Evolutionary conservation across 1,140 invertebrate species (phyloP).

Genomic region (Drosophila sulfurigaster): DNA sequence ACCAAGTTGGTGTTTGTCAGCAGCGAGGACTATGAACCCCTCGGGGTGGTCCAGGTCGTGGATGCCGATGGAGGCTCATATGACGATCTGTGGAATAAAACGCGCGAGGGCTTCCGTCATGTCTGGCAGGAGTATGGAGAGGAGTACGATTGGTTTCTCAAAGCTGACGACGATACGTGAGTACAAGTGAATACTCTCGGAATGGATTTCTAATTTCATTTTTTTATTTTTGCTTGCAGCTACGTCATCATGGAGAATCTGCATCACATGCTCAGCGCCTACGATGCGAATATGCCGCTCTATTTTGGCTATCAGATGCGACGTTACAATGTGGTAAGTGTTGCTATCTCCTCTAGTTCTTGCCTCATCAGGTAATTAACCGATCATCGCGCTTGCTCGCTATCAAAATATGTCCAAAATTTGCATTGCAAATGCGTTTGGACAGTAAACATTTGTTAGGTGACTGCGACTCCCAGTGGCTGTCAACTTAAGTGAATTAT

Average conservation of each 20-base stretch:
- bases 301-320: conserved; percentile 94
- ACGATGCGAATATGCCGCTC: conserved; percentile 89
- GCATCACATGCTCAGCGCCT: conserved; percentile 92
- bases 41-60: conserved; percentile 87
- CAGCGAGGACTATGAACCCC: conserved; percentile 87
- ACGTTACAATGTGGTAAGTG: conserved; percentile 69
- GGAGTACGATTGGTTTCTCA: conserved; percentile 96
- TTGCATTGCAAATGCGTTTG: conserved; percentile 49
- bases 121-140: conserved; percentile 92
- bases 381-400: conserved; percentile 21
- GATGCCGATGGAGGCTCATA: conserved; percentile 91
- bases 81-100: conserved; percentile 97
- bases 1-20: conserved; percentile 95
- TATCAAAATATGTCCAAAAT: conserved; percentile 22
- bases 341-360: background rate
- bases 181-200: conserved; percentile 70
- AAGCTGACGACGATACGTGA: conserved; percentile 97
- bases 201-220: too few species aligned
- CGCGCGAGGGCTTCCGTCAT: conserved; percentile 95
- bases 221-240: conserved; percentile 55
- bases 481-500: conserved; percentile 34
- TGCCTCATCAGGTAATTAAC: conserved; percentile 33
- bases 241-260: conserved; percentile 96
- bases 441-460: conserved; percentile 9
- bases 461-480: background rate